Base-by-base conservation (phyloP, 2,888 invertebrate genomes). In the Geophilus truncorum region DNA sequence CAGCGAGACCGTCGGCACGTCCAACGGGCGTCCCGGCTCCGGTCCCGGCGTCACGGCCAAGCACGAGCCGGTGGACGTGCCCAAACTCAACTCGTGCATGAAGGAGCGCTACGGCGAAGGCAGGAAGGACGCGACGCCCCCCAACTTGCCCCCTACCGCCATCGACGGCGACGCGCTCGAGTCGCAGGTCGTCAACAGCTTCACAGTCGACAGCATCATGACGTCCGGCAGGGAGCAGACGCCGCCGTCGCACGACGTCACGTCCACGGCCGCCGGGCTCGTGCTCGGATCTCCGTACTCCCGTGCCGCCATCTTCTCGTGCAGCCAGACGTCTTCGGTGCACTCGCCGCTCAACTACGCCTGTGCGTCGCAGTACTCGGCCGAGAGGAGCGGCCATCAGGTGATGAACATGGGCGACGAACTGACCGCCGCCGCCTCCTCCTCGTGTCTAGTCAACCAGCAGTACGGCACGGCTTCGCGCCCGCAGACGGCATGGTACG, bases 201-300 rank as follows among this genome's bases (percentile, higher is more conserved):
- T 91, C 84, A 90, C 89, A 84, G 91, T 91, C n/a, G 91, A 91
- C 84, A 90, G 90, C 80, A 85, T 91, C 82, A 91, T 91, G 89
- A 79, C 81, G 5, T 21, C 81, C 25, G 81, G 30, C n/a, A 80
- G 79, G 80, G 82, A 83, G 62, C 77, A 18, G 40, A 75, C 28
- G 15, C 36, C 78, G 36, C 23, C 36, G 23, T n/a, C 4, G 23
- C 30, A n/a, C 23, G 34, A 32, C 1, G 30, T 76, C 28, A 15
- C 30, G 30, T 45, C 36, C 40, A 15, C 76, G 4, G 21, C 28
- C 7, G 25, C 76, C 4, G 76, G 76, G 4, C n/a, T 57, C 15
- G 30, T 76, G 6, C 28, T 30, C 36, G 34, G 36, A 3, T 32
- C 40, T 2, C n/a, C 78, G 6, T 78, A 36, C 40, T 78, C 78